Conservation (phyloP, 2,113 vertebrate genomes). For the Synchiropus splendidus region DNA sequence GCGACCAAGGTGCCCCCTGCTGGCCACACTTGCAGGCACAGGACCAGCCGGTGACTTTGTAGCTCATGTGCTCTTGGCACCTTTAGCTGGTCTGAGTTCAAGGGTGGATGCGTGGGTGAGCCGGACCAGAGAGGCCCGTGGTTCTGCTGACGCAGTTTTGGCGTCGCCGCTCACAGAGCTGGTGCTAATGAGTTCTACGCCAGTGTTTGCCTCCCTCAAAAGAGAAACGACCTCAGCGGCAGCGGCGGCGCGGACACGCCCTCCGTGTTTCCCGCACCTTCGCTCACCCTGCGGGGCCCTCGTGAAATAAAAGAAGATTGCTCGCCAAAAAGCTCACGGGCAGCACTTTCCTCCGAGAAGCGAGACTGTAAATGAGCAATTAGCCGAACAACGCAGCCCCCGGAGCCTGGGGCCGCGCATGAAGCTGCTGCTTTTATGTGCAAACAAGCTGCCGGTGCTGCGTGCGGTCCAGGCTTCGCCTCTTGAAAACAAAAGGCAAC, state of each 20-base stretch:
- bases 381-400: conserved; percentile 60
- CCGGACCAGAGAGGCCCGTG: no score
- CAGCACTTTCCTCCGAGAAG: conserved; percentile 54
- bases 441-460: conserved; percentile 8
- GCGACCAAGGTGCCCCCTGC: no score
- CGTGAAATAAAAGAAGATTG: conserved; percentile 54
- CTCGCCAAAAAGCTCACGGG: conserved; percentile 46
- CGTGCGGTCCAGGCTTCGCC: conserved; percentile 19
- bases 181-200: neutral
- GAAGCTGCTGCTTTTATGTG: conserved; percentile 10
- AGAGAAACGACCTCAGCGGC: conserved; percentile 3
- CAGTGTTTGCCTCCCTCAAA: conserved; percentile 1
- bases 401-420: conserved; percentile 20
- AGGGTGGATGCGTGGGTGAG: no score
- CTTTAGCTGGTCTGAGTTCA: no score
- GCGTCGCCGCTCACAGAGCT: neutral
- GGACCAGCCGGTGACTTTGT: no score
- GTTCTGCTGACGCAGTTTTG: no score
- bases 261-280: conserved; percentile 58
- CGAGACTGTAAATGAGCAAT: conserved; percentile 64
- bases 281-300: conserved; percentile 54
- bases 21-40: no score
- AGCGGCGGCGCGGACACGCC: conserved; percentile 28
- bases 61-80: no score
- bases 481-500: conserved; percentile 38